Evolutionary conservation across 1,140 invertebrate genomes (phyloP).

Genomic region (Camponotus floridanus): DNA sequence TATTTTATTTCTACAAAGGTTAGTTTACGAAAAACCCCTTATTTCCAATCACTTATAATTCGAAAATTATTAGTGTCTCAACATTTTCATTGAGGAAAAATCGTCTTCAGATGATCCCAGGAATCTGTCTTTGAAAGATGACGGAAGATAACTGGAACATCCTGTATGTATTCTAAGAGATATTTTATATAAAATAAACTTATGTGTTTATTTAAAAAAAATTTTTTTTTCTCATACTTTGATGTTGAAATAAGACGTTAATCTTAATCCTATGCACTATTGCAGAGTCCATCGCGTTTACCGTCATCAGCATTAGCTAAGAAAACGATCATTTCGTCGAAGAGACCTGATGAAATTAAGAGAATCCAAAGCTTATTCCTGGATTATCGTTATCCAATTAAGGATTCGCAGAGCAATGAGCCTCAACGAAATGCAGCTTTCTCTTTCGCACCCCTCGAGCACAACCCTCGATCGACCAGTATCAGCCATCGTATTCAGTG

Average conservation of each 20-base stretch:
- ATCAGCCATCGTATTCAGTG: background rate
- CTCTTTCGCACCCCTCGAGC: background rate
- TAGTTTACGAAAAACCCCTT: too few species aligned
- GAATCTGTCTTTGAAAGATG: too few species aligned
- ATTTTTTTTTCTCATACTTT: background rate
- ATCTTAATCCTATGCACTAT: background rate
- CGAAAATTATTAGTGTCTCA: too few species aligned
- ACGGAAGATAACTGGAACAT: too few species aligned
- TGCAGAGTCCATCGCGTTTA: background rate
- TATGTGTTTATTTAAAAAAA: background rate
- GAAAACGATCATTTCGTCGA: background rate
- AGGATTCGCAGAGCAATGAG: slow-evolving; percentile 28
- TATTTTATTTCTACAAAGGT: too few species aligned
- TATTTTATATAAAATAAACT: background rate
- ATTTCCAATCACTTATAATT: too few species aligned
- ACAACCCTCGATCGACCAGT: slow-evolving; percentile 30
- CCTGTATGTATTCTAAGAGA: background rate
- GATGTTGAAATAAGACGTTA: background rate
- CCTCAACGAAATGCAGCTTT: slow-evolving; percentile 28
- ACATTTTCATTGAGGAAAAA: too few species aligned
- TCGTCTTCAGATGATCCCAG: too few species aligned
- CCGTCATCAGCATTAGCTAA: background rate
- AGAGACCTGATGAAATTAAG: background rate
- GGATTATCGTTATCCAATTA: slow-evolving; percentile 33
- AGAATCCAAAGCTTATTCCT: background rate